Percentiles rank a stretch among this genome's conserved stretches.
Conservation (phyloP, 2,888 invertebrate species). For the Megastigmus dorsalis region DNA sequence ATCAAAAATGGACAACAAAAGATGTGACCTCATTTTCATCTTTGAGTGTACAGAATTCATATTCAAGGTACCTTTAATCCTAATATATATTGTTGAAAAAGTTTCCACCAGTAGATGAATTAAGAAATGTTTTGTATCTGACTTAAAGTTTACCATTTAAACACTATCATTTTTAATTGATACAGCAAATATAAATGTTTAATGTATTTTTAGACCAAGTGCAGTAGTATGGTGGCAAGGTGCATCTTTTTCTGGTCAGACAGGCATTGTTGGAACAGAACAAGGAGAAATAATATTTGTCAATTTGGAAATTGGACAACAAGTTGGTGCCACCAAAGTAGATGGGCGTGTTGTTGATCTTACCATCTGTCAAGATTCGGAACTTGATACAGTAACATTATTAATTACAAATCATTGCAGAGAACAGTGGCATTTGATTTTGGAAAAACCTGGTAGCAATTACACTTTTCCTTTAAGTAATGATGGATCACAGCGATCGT, state of each 20-base stretch:
- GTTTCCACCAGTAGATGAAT: too few relatives aligned
- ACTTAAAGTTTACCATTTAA: neutral
- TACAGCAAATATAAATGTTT: too few relatives aligned
- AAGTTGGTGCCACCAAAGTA: slow-evolving; percentile 81
- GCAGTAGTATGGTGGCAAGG: slow-evolving; percentile 73
- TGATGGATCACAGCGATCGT: slow-evolving; percentile 23
- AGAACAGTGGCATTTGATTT: slow-evolving; percentile 87
- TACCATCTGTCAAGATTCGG: slow-evolving; percentile 84
- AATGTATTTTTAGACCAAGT: slow-evolving; percentile 66
- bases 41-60: slow-evolving; percentile 67
- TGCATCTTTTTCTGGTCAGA: slow-evolving; percentile 66
- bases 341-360: slow-evolving; percentile 79
- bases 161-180: slow-evolving; percentile 1
- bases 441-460: slow-evolving; percentile 85
- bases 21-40: slow-evolving; percentile 77
- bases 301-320: slow-evolving; percentile 82
- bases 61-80: slow-evolving; percentile 64
- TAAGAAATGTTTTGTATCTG: neutral
- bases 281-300: slow-evolving; percentile 81
- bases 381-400: slow-evolving; percentile 77
- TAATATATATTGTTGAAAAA: neutral
- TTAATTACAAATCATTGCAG: slow-evolving; percentile 85
- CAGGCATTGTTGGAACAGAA: slow-evolving; percentile 73
- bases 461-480: slow-evolving; percentile 80
- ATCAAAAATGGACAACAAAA: slow-evolving; percentile 78